These are phyloP conservation scores for Forbesichthys agassizii DNA, from an alignment of 2,113 vertebrate genomes.

Conservation along the genomic window DNA sequence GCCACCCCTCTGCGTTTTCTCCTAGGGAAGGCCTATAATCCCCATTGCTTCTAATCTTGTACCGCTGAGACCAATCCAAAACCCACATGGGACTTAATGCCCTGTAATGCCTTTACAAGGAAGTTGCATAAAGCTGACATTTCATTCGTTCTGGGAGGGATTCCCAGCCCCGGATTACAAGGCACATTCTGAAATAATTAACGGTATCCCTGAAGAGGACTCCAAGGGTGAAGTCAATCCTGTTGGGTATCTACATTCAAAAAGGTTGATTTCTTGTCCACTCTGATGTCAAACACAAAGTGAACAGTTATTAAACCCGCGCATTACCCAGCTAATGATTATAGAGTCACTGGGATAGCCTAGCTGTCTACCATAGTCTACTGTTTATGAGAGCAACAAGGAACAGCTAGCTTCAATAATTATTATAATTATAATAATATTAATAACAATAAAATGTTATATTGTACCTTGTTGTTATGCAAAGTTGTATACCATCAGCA, in stretches of 20 bases:
- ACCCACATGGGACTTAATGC: conserved; percentile 79
- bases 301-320: too few species aligned
- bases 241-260: conserved; percentile 30
- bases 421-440: too few species aligned
- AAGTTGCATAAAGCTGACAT: conserved; percentile 79
- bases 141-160: conserved; percentile 81
- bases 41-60: conserved; percentile 81
- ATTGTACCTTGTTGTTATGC: not conserved
- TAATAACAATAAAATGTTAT: too few species aligned
- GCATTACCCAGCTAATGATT: too few species aligned
- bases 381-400: not conserved
- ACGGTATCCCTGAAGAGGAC: conserved; percentile 59
- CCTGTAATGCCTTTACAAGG: conserved; percentile 79
- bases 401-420: not conserved
- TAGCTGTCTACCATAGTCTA: too few species aligned
- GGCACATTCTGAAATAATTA: conserved; percentile 84
- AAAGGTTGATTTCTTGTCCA: not conserved
- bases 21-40: conserved; percentile 78
- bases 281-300: not conserved
- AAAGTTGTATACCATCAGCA: not conserved
- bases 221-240: conserved; percentile 17
- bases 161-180: conserved; percentile 77
- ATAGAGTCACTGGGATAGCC: too few species aligned
- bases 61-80: conserved; percentile 76
- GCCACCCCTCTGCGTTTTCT: conserved; percentile 39